Conservation (phyloP, 2,797 vertebrate species). For the Oophaga sylvatica region DNA sequence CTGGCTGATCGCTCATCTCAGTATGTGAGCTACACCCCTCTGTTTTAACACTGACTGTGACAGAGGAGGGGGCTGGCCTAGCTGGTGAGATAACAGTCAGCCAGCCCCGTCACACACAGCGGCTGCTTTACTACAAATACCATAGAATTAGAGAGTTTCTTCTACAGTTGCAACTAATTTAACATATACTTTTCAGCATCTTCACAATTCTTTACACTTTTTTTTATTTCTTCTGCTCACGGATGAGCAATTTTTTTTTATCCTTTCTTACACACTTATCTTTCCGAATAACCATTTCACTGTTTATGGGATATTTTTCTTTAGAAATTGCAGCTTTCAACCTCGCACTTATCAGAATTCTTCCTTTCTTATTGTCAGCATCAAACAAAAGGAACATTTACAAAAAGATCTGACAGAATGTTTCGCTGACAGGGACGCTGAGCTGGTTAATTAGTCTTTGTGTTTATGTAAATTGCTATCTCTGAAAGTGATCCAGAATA, state of each 20-base stretch:
- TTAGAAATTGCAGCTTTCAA: slow-evolving; percentile 6
- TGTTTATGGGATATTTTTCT: neutral
- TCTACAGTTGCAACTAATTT: neutral
- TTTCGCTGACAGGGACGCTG: slow-evolving; percentile 16
- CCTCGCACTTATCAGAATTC: neutral
- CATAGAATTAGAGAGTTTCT: too few relatives aligned
- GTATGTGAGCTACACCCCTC: too few relatives aligned
- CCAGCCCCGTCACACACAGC: too few relatives aligned
- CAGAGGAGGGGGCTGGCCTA: too few relatives aligned
- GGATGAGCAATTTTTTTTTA: neutral
- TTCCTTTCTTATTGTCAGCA: neutral
- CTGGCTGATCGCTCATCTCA: too few relatives aligned
- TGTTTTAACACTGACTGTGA: too few relatives aligned
- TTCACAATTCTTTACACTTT: neutral
- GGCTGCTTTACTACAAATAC: too few relatives aligned
- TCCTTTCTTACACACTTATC: neutral
- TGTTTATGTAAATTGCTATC: slow-evolving; percentile 42
- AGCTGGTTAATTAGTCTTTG: slow-evolving; percentile 44
- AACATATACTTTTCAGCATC: neutral
- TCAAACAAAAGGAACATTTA: slow-evolving; percentile 29
- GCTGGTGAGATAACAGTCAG: too few relatives aligned
- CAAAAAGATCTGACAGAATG: slow-evolving; percentile 13
- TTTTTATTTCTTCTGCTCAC: neutral
- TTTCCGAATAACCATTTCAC: neutral
- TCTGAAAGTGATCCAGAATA: slow-evolving; percentile 14